Percentiles rank a stretch among this genome's conserved stretches.
Conservation (phyloP, 2,888 invertebrate genomes). For the Callyntrura sp. region DNA sequence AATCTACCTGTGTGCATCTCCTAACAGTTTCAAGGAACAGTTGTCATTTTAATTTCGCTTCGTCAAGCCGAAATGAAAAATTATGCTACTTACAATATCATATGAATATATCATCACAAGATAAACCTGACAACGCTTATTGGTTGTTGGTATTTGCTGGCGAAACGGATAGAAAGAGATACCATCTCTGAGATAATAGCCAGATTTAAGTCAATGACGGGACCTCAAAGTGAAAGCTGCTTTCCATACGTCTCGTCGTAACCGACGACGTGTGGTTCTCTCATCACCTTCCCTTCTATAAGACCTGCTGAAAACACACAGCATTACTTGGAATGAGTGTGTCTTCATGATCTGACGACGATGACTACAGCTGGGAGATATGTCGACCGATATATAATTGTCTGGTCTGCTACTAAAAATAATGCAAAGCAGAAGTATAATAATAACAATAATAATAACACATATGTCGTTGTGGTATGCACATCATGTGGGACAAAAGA, state of each 20-base stretch:
- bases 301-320: not conserved
- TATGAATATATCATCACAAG: constrained; percentile 7
- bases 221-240: constrained; percentile 28
- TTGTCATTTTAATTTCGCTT: constrained; percentile 51
- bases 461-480: constrained; percentile 9
- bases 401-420: constrained; percentile 39
- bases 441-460: no score
- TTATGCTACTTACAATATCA: not conserved
- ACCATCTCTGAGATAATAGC: not conserved
- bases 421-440: constrained; percentile 3
- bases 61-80: constrained; percentile 24
- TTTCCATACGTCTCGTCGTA: not conserved
- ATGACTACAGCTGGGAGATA: no score
- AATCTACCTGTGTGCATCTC: not conserved
- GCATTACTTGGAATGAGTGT: not conserved
- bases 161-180: constrained; percentile 3
- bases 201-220: constrained; percentile 3
- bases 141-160: not conserved
- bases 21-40: constrained; percentile 23
- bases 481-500: constrained; percentile 17
- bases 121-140: not conserved
- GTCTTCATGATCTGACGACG: no score
- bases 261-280: constrained; percentile 5
- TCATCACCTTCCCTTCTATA: constrained; percentile 22
- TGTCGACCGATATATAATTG: no score